Conservation (phyloP, 2,888 invertebrate genomes). For the Caenorhabditis imperialis region DNA sequence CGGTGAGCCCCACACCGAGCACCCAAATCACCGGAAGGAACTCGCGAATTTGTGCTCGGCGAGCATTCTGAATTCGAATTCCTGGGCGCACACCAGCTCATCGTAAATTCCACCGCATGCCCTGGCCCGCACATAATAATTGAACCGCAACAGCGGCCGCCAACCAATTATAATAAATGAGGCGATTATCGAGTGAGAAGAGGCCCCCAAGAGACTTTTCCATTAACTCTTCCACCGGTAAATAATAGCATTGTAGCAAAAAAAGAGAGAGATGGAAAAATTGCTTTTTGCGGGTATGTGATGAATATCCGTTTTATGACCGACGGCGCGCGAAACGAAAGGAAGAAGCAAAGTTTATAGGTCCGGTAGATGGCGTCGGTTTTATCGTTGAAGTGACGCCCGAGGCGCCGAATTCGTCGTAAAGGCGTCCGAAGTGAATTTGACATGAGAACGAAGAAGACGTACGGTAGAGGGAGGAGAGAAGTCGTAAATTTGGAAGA, state of each 20-base stretch:
- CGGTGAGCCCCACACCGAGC: background rate
- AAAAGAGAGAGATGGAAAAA: slow-evolving; percentile 10
- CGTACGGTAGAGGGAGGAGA: background rate
- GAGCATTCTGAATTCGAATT: slow-evolving; percentile 2
- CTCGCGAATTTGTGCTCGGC: background rate
- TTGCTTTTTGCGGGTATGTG: slow-evolving; percentile 5
- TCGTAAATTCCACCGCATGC: slow-evolving; percentile 30
- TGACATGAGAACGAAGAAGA: slow-evolving; percentile 10
- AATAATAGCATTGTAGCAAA: slow-evolving; percentile 5
- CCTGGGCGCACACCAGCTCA: slow-evolving; percentile 25
- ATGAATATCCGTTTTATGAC: slow-evolving; percentile 45
- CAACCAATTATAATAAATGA: slow-evolving; percentile 49
- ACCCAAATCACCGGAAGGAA: slow-evolving; percentile 2
- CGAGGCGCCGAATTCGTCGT: slow-evolving; percentile 42
- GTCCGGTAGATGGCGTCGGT: slow-evolving; percentile 17
- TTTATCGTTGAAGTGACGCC: slow-evolving; percentile 36
- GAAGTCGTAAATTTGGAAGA: background rate
- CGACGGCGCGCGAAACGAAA: slow-evolving; percentile 6
- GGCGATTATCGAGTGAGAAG: slow-evolving; percentile 37
- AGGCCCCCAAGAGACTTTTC: slow-evolving; percentile 24
- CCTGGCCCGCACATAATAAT: slow-evolving; percentile 39
- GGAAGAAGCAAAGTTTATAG: slow-evolving; percentile 22
- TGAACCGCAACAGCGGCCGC: slow-evolving; percentile 47
- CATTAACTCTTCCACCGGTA: slow-evolving; percentile 48
- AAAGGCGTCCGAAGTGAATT: slow-evolving; percentile 23